These are phyloP conservation scores for Nixonia krombeini DNA, from an alignment of 1,140 invertebrate genomes.

Conservation along the genomic window DNA sequence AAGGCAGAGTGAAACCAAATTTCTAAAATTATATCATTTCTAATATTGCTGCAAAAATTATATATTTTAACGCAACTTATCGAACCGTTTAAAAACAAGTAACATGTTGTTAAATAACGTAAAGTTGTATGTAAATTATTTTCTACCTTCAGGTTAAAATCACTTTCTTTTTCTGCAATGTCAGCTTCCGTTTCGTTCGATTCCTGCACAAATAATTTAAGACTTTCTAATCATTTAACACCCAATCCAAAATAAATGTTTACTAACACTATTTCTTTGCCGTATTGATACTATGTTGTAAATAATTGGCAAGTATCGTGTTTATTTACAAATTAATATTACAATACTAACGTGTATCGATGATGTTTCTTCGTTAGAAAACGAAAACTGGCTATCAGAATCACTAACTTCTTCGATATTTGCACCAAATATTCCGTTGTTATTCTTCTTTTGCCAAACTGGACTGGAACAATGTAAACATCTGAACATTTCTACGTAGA, in stretches of 20 bases:
- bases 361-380: constrained; percentile 67
- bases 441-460: constrained; percentile 70
- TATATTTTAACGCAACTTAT: constrained; percentile 1
- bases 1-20: too few relatives aligned
- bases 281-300: background rate
- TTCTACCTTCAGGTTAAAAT: constrained; percentile 69
- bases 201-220: constrained; percentile 52
- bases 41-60: background rate
- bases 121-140: constrained; percentile 4
- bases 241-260: too few relatives aligned
- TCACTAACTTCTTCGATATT: constrained; percentile 65
- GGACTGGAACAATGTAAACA: constrained; percentile 66
- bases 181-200: constrained; percentile 60
- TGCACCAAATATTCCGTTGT: constrained; percentile 64
- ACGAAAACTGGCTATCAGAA: constrained; percentile 67
- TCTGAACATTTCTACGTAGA: constrained; percentile 3
- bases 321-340: background rate
- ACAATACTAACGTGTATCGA: constrained; percentile 60
- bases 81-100: background rate
- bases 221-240: constrained; percentile 1
- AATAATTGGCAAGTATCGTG: constrained; percentile 3
- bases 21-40: too few relatives aligned
- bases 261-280: too few relatives aligned
- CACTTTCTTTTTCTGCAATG: constrained; percentile 64
- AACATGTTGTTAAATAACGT: background rate